These are phyloP conservation scores for Gymnoscelis rufifasciata DNA, from an alignment of 2,888 invertebrate genomes.

Conservation along the genomic window DNA sequence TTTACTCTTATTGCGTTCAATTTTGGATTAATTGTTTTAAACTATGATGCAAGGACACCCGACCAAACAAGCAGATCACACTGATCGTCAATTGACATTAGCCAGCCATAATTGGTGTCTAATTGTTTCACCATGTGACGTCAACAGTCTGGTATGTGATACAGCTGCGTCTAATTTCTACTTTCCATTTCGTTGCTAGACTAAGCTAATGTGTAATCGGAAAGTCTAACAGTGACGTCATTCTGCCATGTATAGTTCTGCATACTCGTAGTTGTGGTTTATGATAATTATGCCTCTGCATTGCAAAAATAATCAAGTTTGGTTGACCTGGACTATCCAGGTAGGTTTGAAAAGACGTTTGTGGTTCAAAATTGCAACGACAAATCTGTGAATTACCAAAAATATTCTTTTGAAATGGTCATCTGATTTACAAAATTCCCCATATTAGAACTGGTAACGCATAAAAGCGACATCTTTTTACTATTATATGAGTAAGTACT, in stretches of 20 bases:
- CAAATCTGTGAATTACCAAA: too few species aligned
- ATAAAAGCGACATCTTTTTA: too few species aligned
- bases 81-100: slow-evolving; percentile 24
- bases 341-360: too few species aligned
- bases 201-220: not conserved
- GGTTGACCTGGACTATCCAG: too few species aligned
- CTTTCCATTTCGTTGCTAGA: slow-evolving; percentile 10
- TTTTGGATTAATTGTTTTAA: too few species aligned
- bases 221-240: not conserved
- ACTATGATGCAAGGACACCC: not conserved
- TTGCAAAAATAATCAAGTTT: not conserved
- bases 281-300: not conserved
- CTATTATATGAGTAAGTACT: too few species aligned
- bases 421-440: too few species aligned
- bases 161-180: slow-evolving; percentile 8
- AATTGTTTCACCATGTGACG: slow-evolving; percentile 19
- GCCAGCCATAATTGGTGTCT: slow-evolving; percentile 20
- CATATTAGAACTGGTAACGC: too few species aligned
- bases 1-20: too few species aligned
- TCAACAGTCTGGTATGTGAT: slow-evolving; percentile 18
- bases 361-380: too few species aligned
- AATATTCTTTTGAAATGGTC: too few species aligned
- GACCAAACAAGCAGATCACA: not conserved
- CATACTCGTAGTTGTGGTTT: not conserved
- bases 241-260: too few species aligned